Percentiles rank a stretch among this genome's conserved stretches.
phyloP scores from a whole-genome alignment of 2,888 invertebrate genomes.

The Trissolcus brochymenae region DNA sequence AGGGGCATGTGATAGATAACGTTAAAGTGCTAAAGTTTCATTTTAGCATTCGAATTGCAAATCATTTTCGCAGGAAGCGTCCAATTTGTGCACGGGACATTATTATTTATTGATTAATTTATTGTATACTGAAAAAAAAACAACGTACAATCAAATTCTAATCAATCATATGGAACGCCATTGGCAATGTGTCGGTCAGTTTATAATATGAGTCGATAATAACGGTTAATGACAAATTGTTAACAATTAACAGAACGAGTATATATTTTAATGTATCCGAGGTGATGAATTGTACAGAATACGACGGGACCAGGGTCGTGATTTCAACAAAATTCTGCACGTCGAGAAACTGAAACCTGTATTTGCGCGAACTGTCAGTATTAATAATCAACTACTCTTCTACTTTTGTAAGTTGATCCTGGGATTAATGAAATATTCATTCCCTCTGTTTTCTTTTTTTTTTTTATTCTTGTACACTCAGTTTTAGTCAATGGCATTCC shows the following conservation, averaged over 20 bases:
- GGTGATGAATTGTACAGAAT: slow-evolving; percentile 1
- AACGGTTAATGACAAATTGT: background rate
- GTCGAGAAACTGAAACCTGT: slow-evolving; percentile 1
- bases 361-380: slow-evolving; percentile 28
- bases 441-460: slow-evolving; percentile 8
- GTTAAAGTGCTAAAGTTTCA: too few species aligned
- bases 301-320: slow-evolving; percentile 39
- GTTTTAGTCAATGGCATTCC: slow-evolving; percentile 16
- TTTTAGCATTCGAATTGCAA: too few species aligned
- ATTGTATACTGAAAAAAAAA: slow-evolving; percentile 8
- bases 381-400: slow-evolving; percentile 4
- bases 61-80: too few species aligned
- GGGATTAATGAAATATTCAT: slow-evolving; percentile 15
- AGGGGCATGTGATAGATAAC: too few species aligned
- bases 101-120: slow-evolving; percentile 26
- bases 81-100: background rate
- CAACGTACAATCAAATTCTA: background rate
- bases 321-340: slow-evolving; percentile 8
- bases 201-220: slow-evolving; percentile 6
- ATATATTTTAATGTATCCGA: background rate
- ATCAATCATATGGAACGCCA: slow-evolving; percentile 47
- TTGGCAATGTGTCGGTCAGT: slow-evolving; percentile 5
- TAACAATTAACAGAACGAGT: slow-evolving; percentile 1
- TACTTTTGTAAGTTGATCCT: slow-evolving; percentile 14
- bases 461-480: too few species aligned